A percentile compares a stretch with the other conserved stretches of the same genome.
These are phyloP conservation scores for Tetrao urogallus DNA, from an alignment of 2,113 vertebrate species.

Conservation along the genomic window DNA sequence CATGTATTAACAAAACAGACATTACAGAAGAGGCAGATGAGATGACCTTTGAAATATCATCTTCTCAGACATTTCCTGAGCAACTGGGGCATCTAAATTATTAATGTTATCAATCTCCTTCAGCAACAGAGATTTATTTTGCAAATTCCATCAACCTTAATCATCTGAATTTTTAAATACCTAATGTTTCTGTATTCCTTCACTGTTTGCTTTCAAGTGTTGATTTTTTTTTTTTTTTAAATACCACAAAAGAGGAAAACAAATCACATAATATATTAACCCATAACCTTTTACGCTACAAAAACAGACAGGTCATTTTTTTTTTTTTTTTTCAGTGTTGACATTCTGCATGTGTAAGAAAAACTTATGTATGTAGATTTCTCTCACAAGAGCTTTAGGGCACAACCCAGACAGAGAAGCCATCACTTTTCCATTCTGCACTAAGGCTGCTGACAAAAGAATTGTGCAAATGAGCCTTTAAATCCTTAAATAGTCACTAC, in stretches of 20 bases:
- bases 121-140: slow-evolving; percentile 29
- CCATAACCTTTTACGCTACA: slow-evolving; percentile 75
- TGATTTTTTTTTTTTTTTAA: slow-evolving; percentile 2
- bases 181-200: slow-evolving; percentile 8
- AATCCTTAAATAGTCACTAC: slow-evolving; percentile 95
- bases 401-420: slow-evolving; percentile 82
- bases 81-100: slow-evolving; percentile 17
- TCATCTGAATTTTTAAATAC: slow-evolving; percentile 58
- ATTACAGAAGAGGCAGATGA: background rate
- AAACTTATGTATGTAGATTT: slow-evolving; percentile 81
- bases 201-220: slow-evolving; percentile 56
- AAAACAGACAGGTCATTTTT: slow-evolving; percentile 77
- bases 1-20: background rate
- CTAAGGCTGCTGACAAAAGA: slow-evolving; percentile 92
- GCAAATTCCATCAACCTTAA: slow-evolving; percentile 10
- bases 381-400: slow-evolving; percentile 79
- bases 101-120: slow-evolving; percentile 33
- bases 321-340: slow-evolving; percentile 77
- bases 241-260: slow-evolving; percentile 48
- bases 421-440: slow-evolving; percentile 86
- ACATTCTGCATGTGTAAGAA: slow-evolving; percentile 77
- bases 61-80: slow-evolving; percentile 11
- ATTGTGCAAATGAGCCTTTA: slow-evolving; percentile 99
- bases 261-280: slow-evolving; percentile 73
- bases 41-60: slow-evolving; percentile 37